Evolutionary conservation across 2,113 vertebrate genomes (phyloP).

Genomic region (Aleadryas rufinucha): DNA sequence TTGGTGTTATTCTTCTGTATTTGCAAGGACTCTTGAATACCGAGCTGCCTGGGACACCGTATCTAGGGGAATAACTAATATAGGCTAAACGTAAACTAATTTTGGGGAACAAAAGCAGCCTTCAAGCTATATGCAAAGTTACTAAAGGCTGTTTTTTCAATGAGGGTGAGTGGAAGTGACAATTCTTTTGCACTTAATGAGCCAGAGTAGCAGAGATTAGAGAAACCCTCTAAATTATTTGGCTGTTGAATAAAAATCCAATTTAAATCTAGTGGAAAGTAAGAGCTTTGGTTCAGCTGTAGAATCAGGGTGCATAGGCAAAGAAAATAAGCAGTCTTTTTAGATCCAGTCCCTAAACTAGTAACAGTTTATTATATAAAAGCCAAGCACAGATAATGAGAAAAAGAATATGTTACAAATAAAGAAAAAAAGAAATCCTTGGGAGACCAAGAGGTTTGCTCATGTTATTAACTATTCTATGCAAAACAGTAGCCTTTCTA

Average conservation of each 20-base stretch:
- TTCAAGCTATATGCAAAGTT: constrained; percentile 48
- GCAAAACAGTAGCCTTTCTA: constrained; percentile 1
- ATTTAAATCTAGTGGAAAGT: constrained; percentile 43
- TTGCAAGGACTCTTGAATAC: constrained; percentile 55
- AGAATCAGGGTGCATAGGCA: constrained; percentile 4
- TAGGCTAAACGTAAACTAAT: constrained; percentile 55
- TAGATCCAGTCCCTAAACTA: constrained; percentile 21
- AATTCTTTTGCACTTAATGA: constrained; percentile 54
- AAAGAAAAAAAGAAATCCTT: not conserved
- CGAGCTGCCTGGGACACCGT: constrained; percentile 1
- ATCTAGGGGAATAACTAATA: constrained; percentile 53
- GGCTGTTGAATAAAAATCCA: constrained; percentile 54
- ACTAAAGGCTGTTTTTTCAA: constrained; percentile 44
- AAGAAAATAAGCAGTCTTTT: constrained; percentile 42
- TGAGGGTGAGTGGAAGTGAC: constrained; percentile 32
- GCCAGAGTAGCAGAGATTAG: constrained; percentile 39
- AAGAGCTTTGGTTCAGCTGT: constrained; percentile 12
- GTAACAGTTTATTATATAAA: constrained; percentile 29
- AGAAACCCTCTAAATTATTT: constrained; percentile 51
- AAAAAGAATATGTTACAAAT: constrained; percentile 2
- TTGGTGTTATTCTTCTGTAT: constrained; percentile 57
- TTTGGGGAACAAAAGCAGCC: constrained; percentile 53
- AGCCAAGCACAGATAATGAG: constrained; percentile 38
- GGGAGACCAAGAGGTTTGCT: constrained; percentile 10
- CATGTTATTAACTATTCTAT: not conserved